Conservation (phyloP, 2,888 invertebrate genomes). For the Agriopis marginaria region DNA sequence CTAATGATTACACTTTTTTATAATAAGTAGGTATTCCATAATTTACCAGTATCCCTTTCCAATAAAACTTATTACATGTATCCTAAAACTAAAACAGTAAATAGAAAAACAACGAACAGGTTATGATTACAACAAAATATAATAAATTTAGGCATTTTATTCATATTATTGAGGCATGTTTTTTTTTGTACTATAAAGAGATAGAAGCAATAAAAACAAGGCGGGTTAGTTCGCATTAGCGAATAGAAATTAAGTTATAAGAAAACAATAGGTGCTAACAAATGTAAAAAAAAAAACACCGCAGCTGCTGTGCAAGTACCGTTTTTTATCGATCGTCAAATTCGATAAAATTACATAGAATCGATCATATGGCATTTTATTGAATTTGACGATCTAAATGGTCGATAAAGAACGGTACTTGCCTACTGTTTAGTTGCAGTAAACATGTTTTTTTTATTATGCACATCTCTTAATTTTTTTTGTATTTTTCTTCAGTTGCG, state of each 20-base stretch:
- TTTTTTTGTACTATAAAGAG: conserved; percentile 33
- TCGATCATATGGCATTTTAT: too few relatives aligned
- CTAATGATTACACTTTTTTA: background rate
- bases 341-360: too few relatives aligned
- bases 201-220: conserved; percentile 37
- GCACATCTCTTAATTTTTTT: conserved; percentile 60
- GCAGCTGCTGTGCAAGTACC: too few relatives aligned
- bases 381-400: too few relatives aligned
- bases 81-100: conserved; percentile 29
- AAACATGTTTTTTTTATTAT: conserved; percentile 65
- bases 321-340: too few relatives aligned
- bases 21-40: conserved; percentile 38
- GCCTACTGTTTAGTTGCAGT: conserved; percentile 18
- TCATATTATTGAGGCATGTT: conserved; percentile 30
- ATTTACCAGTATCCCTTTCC: conserved; percentile 50
- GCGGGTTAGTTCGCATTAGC: conserved; percentile 39
- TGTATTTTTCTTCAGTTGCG: conserved; percentile 56
- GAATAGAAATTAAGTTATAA: background rate
- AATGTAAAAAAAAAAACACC: background rate
- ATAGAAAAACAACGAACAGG: conserved; percentile 29
- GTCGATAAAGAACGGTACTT: too few relatives aligned
- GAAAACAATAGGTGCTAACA: background rate
- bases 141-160: conserved; percentile 31
- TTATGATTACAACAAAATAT: conserved; percentile 43
- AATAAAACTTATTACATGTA: conserved; percentile 48